Conservation (phyloP, 2,888 invertebrate species). For the Ypsolopha sequella region DNA sequence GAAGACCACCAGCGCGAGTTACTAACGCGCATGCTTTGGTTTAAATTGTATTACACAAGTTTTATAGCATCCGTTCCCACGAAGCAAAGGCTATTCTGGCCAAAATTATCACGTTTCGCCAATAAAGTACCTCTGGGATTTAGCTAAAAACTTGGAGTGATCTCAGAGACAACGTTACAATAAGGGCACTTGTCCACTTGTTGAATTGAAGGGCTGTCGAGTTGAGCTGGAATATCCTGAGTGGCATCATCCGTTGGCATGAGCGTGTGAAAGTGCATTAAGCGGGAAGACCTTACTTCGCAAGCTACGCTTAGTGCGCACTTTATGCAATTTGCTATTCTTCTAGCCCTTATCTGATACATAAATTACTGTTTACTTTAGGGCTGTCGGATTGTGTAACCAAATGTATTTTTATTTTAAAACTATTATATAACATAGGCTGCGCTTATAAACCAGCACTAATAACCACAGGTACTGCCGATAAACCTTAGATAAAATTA, state of each 20-base stretch:
- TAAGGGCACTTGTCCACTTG: background rate
- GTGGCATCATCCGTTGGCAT: constrained; percentile 29
- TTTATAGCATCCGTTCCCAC: constrained; percentile 49
- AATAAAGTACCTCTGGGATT: constrained; percentile 13
- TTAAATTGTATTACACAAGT: constrained; percentile 8
- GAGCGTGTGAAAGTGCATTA: constrained; percentile 32
- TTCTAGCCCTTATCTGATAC: background rate
- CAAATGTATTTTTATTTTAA: too few species aligned
- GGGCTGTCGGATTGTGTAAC: too few species aligned
- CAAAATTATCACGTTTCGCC: constrained; percentile 18
- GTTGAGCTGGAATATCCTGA: constrained; percentile 25
- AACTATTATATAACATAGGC: background rate
- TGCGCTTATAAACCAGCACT: background rate
- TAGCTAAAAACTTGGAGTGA: constrained; percentile 2
- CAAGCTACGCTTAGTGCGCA: background rate
- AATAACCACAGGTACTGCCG: too few species aligned
- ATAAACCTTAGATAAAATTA: too few species aligned
- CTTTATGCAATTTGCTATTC: background rate
- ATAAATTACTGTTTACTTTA: too few species aligned
- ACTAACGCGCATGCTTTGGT: background rate
- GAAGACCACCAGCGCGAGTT: constrained; percentile 1
- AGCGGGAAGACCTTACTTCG: background rate
- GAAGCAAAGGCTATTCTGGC: background rate
- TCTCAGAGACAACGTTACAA: background rate
- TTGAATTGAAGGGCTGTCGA: background rate